Evolutionary conservation across 2,113 vertebrate genomes (phyloP).

Genomic region (Tachycineta bicolor): DNA sequence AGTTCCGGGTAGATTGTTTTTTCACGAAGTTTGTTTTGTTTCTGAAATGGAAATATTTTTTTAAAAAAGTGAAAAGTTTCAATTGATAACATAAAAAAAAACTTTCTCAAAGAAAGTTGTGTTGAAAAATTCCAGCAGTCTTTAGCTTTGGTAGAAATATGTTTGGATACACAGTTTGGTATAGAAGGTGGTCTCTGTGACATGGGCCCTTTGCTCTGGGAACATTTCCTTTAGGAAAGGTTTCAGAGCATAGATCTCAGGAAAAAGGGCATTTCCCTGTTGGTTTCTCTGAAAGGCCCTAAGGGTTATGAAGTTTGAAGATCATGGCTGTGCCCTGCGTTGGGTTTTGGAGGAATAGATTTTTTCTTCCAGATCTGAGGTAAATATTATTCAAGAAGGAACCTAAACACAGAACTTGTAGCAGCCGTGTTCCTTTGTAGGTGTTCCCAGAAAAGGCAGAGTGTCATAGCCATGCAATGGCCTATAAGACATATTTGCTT

Average conservation of each 20-base stretch:
- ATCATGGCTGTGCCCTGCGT: neutral
- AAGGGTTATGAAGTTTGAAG: neutral
- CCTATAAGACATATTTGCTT: neutral
- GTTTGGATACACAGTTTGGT: neutral
- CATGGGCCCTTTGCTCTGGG: neutral
- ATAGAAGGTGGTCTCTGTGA: neutral
- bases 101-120: neutral
- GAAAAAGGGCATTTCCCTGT: neutral
- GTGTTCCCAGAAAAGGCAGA: neutral
- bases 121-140: neutral
- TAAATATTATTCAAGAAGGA: neutral
- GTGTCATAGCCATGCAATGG: neutral
- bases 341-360: neutral
- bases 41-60: neutral
- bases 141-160: neutral
- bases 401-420: neutral
- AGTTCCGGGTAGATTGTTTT: neutral
- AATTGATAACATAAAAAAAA: neutral
- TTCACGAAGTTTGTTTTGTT: neutral
- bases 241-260: neutral
- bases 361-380: neutral
- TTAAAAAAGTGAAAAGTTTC: neutral
- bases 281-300: neutral
- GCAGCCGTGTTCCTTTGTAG: neutral
- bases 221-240: neutral